phyloP scores from a whole-genome alignment of 2,888 invertebrate species.

The Germaria angustata region DNA sequence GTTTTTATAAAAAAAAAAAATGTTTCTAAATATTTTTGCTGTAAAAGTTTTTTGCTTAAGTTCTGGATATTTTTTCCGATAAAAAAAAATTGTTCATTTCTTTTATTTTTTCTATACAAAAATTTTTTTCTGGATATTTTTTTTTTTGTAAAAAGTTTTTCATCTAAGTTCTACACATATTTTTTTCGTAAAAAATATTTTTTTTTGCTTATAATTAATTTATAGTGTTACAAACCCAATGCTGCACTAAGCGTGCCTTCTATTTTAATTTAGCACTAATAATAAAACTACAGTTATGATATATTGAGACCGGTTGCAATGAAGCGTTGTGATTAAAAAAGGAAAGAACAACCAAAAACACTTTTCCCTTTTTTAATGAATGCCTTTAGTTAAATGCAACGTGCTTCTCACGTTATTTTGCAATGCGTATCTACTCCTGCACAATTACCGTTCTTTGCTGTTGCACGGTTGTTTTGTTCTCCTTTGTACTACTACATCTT shows the following conservation, averaged over 20 bases:
- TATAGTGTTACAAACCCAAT: not conserved
- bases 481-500: slow-evolving; percentile 6
- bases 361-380: slow-evolving; percentile 56
- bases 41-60: too few species aligned
- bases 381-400: slow-evolving; percentile 56
- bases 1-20: too few species aligned
- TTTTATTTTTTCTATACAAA: too few species aligned
- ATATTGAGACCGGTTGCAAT: slow-evolving; percentile 51
- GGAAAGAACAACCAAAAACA: slow-evolving; percentile 29
- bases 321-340: slow-evolving; percentile 49
- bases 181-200: too few species aligned
- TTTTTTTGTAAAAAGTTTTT: too few species aligned
- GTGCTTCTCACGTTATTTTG: slow-evolving; percentile 61
- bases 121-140: too few species aligned
- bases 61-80: too few species aligned
- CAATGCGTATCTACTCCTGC: slow-evolving; percentile 54
- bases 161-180: too few species aligned
- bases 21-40: too few species aligned
- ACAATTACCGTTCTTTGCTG: slow-evolving; percentile 50
- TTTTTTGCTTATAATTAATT: too few species aligned
- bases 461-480: not conserved
- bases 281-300: slow-evolving; percentile 53
- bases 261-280: not conserved
- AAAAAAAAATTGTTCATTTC: too few species aligned
- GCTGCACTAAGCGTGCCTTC: not conserved